Evolutionary conservation across 2,113 vertebrate species (phyloP).

Genomic region (Bettongia penicillata): DNA sequence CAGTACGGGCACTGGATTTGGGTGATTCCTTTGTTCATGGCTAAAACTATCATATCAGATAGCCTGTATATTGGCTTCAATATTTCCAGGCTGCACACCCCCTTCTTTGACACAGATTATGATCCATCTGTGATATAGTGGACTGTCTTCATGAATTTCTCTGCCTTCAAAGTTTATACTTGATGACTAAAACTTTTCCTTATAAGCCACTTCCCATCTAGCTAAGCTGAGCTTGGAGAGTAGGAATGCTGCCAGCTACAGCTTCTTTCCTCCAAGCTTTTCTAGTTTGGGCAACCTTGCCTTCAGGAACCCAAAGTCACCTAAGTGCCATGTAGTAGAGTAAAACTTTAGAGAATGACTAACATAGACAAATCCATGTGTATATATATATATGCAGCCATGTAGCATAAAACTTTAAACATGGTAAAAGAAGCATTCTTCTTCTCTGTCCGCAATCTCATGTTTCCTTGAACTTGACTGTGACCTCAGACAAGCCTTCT

Average conservation of each 20-base stretch:
- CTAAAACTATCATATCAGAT: neutral
- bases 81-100: neutral
- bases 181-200: neutral
- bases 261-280: neutral
- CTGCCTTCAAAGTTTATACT: neutral
- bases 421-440: neutral
- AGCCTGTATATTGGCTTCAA: neutral
- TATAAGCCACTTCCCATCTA: neutral
- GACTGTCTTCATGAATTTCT: neutral
- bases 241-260: too few species aligned
- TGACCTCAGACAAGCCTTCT: slow-evolving; percentile 50
- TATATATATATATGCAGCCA: too few species aligned
- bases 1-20: neutral
- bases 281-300: neutral
- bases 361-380: neutral
- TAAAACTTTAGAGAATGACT: neutral
- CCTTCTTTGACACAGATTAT: neutral
- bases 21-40: neutral
- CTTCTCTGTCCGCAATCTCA: neutral
- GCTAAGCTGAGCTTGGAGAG: neutral
- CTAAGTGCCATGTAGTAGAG: neutral
- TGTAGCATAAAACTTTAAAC: neutral
- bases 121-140: neutral
- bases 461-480: neutral
- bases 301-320: neutral